Evolutionary conservation across 2,888 invertebrate genomes (phyloP).

Genomic region (Acholoe squamosa): DNA sequence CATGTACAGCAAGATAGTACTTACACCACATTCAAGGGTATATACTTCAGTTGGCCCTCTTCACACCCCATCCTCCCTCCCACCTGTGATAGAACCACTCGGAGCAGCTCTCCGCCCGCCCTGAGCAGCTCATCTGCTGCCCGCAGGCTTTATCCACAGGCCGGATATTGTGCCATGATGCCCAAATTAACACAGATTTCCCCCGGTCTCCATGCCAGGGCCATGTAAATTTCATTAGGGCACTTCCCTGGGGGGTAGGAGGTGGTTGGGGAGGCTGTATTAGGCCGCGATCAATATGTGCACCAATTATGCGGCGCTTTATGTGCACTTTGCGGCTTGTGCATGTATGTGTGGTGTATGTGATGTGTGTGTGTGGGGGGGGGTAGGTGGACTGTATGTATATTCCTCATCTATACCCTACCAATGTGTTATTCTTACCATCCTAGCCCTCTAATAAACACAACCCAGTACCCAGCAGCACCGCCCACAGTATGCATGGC

Average conservation of each 20-base stretch:
- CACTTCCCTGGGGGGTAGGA: background rate
- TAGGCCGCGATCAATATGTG: background rate
- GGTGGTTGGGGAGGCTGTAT: background rate
- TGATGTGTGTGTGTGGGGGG: too few relatives aligned
- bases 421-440: too few relatives aligned
- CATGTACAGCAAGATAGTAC: background rate
- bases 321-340: slow-evolving; percentile 11
- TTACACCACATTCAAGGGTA: background rate
- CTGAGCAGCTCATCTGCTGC: background rate
- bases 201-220: background rate
- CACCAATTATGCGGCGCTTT: background rate
- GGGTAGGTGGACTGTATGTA: too few relatives aligned
- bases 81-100: background rate
- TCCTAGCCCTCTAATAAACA: too few relatives aligned
- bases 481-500: too few relatives aligned
- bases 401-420: too few relatives aligned
- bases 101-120: too few relatives aligned
- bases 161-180: slow-evolving; percentile 3
- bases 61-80: background rate
- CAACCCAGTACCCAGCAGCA: too few relatives aligned
- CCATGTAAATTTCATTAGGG: background rate
- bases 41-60: background rate
- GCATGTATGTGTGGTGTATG: too few relatives aligned
- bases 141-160: background rate
- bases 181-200: slow-evolving; percentile 38